Evolutionary conservation across 2,797 vertebrate genomes (phyloP), one percentile per base, ranked within the genome.

Genomic region (Vireo griseus): DNA sequence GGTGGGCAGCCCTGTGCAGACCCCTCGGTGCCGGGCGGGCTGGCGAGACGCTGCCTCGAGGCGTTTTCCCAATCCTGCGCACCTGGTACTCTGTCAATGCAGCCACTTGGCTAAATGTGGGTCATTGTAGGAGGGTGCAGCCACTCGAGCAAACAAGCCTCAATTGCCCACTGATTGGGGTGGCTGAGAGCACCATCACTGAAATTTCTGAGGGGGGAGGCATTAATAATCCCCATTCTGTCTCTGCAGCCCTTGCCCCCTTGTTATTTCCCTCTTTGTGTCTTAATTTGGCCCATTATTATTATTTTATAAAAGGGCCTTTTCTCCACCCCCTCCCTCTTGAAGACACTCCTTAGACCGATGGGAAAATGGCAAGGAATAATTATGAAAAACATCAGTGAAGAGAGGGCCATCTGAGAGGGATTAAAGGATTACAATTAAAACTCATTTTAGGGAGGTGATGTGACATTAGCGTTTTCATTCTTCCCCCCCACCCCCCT

Each of bases 371-470:
- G 94, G 97, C 94, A 96, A 95, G 96, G 97, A 96, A 95, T 97
- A 97, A 98, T 98, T 97, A 97, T 92, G 95, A 96, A 96, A 95
- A 97, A 95, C 98, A 97, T 97, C 97, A 97, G 96, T 87, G 95
- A 95, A 96, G 96, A 95, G 94, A 97, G 97, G 95, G 97, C 97
- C 97, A 96, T 97, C 97, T 97, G 97, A 97, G 97, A 97, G 95
- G 97, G 98, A 98, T 98, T 98, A 98, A 98, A 96, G 98, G 98
- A 98, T 98, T 98, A 98, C 96, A 97, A 97, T 96, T 97, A 96
- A 97, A 97, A 95, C 95, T 94, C 94, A 88, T 96, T 97, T 96
- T 96, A 91, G 93, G 95, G 95, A 95, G 95, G 95, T 94, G 87
- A 92, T 66, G 90, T 88, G 92, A 93, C 96, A 95, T 86, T 95